phyloP scores from a whole-genome alignment of 2,113 vertebrate genomes.

The Zosterops lateralis region DNA sequence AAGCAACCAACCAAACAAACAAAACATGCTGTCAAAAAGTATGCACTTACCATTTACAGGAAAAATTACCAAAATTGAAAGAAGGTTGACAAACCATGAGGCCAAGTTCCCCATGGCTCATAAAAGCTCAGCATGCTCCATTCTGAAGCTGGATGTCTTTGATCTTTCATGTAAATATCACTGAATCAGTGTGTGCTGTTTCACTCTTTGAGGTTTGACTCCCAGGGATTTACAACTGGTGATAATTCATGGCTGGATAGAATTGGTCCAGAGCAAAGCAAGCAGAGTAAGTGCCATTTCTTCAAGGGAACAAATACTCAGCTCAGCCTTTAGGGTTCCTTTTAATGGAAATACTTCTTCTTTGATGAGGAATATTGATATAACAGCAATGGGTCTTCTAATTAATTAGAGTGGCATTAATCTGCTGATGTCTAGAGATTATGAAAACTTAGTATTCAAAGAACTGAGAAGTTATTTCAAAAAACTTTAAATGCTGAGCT shows the following conservation, averaged over 20 bases:
- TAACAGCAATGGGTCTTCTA: neutral
- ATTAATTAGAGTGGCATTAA: neutral
- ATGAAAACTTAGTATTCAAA: neutral
- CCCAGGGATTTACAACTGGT: neutral
- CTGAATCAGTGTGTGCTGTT: neutral
- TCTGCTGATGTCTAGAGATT: neutral
- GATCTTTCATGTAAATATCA: neutral
- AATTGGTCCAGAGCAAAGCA: neutral
- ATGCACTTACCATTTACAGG: neutral
- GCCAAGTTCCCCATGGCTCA: neutral
- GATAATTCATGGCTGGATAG: neutral
- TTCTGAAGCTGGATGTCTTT: neutral
- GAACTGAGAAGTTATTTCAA: neutral
- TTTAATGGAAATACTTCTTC: neutral
- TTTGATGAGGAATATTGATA: neutral
- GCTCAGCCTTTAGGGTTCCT: neutral
- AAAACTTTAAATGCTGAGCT: conserved; percentile 7
- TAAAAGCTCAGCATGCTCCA: neutral
- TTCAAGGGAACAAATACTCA: neutral
- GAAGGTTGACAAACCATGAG: neutral
- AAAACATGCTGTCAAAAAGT: neutral
- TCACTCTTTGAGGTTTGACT: neutral
- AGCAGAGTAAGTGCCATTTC: neutral
- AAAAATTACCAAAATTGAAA: neutral
- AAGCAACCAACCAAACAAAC: neutral